phyloP scores from a whole-genome alignment of 2,888 invertebrate genomes.

The Leptura quadrifasciata region DNA sequence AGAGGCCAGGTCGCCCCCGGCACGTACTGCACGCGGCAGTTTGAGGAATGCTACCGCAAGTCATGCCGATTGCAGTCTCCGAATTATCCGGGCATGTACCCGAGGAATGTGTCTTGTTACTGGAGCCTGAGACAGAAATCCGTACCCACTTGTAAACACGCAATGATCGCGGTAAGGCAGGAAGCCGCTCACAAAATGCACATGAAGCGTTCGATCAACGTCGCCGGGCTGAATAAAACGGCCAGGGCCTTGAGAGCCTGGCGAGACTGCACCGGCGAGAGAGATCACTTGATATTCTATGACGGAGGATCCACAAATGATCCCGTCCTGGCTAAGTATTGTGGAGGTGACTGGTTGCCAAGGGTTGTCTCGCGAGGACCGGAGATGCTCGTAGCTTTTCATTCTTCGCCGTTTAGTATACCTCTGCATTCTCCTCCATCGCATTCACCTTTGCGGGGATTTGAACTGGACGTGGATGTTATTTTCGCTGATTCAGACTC shows the following conservation, averaged over 20 bases:
- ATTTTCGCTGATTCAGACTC: conserved; percentile 92
- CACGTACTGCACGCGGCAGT: conserved; percentile 83
- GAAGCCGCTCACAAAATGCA: conserved; percentile 85
- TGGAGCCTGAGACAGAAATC: conserved; percentile 91
- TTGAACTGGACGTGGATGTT: conserved; percentile 91
- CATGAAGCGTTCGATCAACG: conserved; percentile 80
- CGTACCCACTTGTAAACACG: conserved; percentile 92
- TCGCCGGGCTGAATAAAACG: conserved; percentile 83
- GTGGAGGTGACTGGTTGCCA: conserved; percentile 91
- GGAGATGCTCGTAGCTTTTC: conserved; percentile 91
- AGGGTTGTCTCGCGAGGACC: conserved; percentile 85
- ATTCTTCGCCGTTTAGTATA: conserved; percentile 89
- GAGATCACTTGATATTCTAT: conserved; percentile 90
- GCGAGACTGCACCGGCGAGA: conserved; percentile 88
- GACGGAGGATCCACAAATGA: conserved; percentile 90
- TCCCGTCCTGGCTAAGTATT: conserved; percentile 89
- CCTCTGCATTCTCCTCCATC: conserved; percentile 81
- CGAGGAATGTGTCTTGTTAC: conserved; percentile 92
- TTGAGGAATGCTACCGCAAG: conserved; percentile 89
- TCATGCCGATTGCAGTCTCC: conserved; percentile 92
- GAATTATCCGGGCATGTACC: conserved; percentile 93
- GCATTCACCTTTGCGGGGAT: conserved; percentile 84
- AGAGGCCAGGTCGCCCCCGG: conserved; percentile 86
- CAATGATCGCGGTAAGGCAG: conserved; percentile 91
- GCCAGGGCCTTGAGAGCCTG: conserved; percentile 84